phyloP scores from a whole-genome alignment of 2,797 vertebrate species.

The Gallinago stenura region DNA sequence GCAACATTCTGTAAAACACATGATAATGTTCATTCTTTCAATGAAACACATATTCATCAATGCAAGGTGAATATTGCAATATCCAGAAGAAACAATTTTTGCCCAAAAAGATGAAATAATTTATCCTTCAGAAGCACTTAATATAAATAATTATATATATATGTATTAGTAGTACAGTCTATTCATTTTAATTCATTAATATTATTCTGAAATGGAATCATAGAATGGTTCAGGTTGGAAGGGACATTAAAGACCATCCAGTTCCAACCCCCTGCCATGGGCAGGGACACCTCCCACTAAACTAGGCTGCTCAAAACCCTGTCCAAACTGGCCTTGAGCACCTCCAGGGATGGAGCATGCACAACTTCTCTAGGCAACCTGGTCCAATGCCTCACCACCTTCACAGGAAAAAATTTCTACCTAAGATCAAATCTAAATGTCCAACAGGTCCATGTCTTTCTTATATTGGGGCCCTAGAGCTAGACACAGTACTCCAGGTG shows the following conservation, averaged over 20 bases:
- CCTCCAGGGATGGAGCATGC: background rate
- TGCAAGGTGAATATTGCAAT: rapidly evolving
- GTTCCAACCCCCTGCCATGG: background rate
- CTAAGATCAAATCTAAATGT: background rate
- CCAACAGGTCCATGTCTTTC: background rate
- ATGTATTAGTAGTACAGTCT: background rate
- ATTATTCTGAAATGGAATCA: background rate
- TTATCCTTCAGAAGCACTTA: background rate
- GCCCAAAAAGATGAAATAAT: background rate
- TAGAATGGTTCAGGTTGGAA: background rate
- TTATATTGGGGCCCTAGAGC: background rate
- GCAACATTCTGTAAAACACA: background rate
- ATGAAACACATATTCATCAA: background rate
- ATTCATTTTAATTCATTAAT: background rate
- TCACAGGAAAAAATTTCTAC: background rate
- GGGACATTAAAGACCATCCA: background rate
- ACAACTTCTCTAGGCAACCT: background rate
- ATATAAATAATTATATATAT: background rate
- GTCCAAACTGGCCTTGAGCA: background rate
- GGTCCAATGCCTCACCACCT: background rate
- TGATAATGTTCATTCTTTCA: background rate
- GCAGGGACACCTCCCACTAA: background rate
- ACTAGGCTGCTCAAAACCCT: background rate
- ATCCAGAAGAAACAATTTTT: background rate
- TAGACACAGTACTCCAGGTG: background rate